These are phyloP conservation scores for Salvelinus sp. DNA, from an alignment of 2,113 vertebrate species.

Conservation along the genomic window DNA sequence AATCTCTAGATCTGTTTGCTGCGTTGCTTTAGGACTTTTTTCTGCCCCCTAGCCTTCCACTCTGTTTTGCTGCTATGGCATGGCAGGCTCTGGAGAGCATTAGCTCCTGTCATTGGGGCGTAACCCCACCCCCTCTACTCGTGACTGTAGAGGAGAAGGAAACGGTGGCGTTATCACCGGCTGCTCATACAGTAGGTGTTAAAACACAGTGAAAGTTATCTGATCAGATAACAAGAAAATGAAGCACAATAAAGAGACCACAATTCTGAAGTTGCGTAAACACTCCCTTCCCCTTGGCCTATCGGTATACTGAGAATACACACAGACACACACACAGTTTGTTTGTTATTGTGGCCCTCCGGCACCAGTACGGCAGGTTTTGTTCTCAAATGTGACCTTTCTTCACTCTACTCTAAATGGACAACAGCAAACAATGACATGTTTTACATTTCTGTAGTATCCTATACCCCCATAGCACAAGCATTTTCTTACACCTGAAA, in stretches of 20 bases:
- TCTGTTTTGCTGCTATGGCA: slow-evolving; percentile 23
- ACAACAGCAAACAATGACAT: neutral
- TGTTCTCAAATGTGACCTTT: slow-evolving; percentile 25
- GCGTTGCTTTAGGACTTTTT: no score
- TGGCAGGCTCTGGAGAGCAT: slow-evolving; percentile 55
- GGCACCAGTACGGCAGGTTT: slow-evolving; percentile 46
- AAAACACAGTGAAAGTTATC: slow-evolving; percentile 69
- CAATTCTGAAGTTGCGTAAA: slow-evolving; percentile 62
- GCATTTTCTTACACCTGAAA: no score
- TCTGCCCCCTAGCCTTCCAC: neutral
- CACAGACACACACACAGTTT: slow-evolving; percentile 29
- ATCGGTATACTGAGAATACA: slow-evolving; percentile 38
- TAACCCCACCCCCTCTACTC: slow-evolving; percentile 12
- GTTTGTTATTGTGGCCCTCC: slow-evolving; percentile 54
- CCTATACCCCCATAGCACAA: no score
- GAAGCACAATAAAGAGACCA: slow-evolving; percentile 47
- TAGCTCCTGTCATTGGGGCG: slow-evolving; percentile 30
- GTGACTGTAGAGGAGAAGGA: slow-evolving; percentile 13
- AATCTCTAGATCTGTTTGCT: no score
- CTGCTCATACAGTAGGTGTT: slow-evolving; percentile 69
- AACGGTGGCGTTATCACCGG: slow-evolving; percentile 50
- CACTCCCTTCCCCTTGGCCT: slow-evolving; percentile 30
- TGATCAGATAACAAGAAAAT: slow-evolving; percentile 70
- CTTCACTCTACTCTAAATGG: slow-evolving; percentile 6
- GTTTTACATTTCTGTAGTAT: slow-evolving; percentile 5